Evolutionary conservation across 1,140 invertebrate genomes (phyloP), one percentile per base, ranked within the genome.

Genomic region (Branchinecta lynchi): DNA sequence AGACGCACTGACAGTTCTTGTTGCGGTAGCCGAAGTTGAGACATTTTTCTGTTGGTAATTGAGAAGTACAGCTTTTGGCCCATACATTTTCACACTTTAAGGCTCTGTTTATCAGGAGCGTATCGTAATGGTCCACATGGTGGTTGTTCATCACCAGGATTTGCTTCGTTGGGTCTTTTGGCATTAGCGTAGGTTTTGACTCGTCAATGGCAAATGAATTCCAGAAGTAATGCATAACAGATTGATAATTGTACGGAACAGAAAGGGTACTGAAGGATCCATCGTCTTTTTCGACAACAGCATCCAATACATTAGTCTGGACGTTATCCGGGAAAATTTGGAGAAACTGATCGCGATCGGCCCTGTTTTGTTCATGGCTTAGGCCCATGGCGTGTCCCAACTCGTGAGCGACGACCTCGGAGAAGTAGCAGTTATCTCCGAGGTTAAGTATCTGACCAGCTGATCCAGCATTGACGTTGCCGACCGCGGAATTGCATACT

Each of bases 341-440:
- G 17, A 76, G 69, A 66, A 43, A 73, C 20, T 74, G 66, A 60
- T 77, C 74, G 12, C 76, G 70, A 69, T 77, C 76, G 7, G 72
- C 70, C 21, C 76, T 71, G 6, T 69, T 72, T 45, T 77, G 76
- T 66, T 77, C 76, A 71, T 77, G 76, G 68, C 69, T 72, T 70
- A 77, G 76, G 9, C 79, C 79, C 32, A 79, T 73, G 0, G 77
- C 76, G 71, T 81, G 80, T 44, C 78, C 79, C 15, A 81, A 73
- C 72, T 81, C 80, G 70, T 80, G 80, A 43, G 74, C 71, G 46
- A 76, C 75, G n/a, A 76, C 74, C 5, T 60, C 43, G 3, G 65
- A 20, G 12, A 3, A 12, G 12, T 15, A 60, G 17, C 51, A 60
- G 17, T 20, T 6, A 60, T 15, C 17, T 15, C 51, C 51, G 12